Conservation (phyloP, 2,113 vertebrate genomes). For the Myotis brandtii region DNA sequence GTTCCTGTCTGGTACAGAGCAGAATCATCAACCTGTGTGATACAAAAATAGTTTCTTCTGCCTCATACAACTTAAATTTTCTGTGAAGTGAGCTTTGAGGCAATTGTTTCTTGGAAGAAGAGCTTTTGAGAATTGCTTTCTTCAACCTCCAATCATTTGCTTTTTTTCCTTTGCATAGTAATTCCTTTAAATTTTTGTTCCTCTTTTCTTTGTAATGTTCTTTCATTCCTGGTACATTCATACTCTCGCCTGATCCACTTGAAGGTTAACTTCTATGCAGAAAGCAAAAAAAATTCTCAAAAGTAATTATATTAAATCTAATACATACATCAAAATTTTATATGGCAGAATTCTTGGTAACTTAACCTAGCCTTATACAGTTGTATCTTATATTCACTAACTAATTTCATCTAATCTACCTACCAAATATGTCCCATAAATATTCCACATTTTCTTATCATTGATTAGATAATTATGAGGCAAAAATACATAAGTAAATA, state of each 20-base stretch:
- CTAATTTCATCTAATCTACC: not conserved
- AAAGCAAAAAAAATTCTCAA: not conserved
- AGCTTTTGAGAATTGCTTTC: slow-evolving; percentile 19
- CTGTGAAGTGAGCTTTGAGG: not conserved
- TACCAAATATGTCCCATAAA: not conserved
- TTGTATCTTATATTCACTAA: not conserved
- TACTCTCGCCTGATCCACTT: not conserved
- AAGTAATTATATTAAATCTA: not conserved
- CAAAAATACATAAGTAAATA: not conserved
- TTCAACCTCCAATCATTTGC: not conserved
- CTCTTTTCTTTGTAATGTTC: not conserved
- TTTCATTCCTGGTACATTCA: not conserved
- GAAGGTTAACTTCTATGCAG: not conserved
- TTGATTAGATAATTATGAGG: not conserved
- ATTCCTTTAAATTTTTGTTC: not conserved
- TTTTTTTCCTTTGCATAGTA: not conserved
- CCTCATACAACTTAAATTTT: not conserved
- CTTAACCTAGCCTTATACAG: not conserved
- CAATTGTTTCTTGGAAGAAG: not conserved
- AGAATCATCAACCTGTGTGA: not conserved
- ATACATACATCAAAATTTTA: not conserved
- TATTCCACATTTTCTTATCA: not conserved
- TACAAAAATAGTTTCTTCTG: not conserved
- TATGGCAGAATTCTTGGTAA: not conserved
- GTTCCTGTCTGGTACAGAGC: slow-evolving; percentile 45